Conservation (phyloP, 1,140 invertebrate genomes). For the Eufriesea mexicana region DNA sequence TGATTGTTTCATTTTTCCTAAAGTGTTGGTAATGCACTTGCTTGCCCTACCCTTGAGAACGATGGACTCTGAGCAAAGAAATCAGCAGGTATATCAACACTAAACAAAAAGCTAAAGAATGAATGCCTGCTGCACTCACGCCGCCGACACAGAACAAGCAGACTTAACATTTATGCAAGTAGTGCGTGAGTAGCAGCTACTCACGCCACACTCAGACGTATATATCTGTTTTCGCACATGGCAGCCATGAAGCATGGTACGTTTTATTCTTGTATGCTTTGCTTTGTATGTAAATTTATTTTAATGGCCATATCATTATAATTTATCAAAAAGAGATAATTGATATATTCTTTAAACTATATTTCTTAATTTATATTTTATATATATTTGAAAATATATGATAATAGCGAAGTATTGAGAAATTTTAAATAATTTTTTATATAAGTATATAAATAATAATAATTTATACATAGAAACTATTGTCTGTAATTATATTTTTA, state of each 20-base stretch:
- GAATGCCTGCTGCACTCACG: conserved; percentile 79
- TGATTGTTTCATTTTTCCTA: conserved; percentile 73
- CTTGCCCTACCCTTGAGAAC: conserved; percentile 77
- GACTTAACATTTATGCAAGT: conserved; percentile 79
- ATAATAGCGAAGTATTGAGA: not conserved
- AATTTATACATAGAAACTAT: too few relatives aligned
- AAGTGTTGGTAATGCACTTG: conserved; percentile 79
- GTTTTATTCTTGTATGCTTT: conserved; percentile 75
- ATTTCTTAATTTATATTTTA: conserved; percentile 2
- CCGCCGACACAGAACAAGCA: conserved; percentile 77
- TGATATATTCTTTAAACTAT: not conserved
- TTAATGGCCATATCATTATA: conserved; percentile 18
- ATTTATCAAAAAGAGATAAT: not conserved
- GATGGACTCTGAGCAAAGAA: conserved; percentile 78
- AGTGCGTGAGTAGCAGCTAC: conserved; percentile 78
- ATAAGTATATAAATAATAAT: not conserved
- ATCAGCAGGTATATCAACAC: conserved; percentile 76
- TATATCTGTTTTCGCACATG: conserved; percentile 81
- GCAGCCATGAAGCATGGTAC: conserved; percentile 84
- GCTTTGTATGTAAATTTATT: conserved; percentile 73
- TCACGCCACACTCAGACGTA: conserved; percentile 76
- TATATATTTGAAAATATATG: not conserved
- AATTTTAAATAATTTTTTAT: conserved; percentile 30
- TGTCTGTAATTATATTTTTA: not conserved
- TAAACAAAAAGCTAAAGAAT: conserved; percentile 79